Evolutionary conservation across 1,140 invertebrate genomes (phyloP).

Genomic region (Steinernema khuongi): DNA sequence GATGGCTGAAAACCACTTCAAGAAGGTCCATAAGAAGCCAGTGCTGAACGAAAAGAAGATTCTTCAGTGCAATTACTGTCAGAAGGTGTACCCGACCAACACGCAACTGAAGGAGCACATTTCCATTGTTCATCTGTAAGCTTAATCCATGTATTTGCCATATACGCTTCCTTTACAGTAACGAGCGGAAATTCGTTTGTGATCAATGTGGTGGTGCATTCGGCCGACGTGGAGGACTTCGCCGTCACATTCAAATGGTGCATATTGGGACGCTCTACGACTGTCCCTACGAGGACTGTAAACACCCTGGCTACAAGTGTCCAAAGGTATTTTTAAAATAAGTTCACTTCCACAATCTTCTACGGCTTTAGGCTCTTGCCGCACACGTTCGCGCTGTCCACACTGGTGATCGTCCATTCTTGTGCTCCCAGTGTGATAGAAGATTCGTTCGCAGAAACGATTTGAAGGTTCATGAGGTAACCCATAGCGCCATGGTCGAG

Average conservation of each 20-base stretch:
- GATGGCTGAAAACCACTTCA: neutral
- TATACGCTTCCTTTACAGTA: neutral
- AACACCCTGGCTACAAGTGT: slow-evolving; percentile 34
- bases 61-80: slow-evolving; percentile 14
- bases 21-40: slow-evolving; percentile 7
- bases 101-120: slow-evolving; percentile 14
- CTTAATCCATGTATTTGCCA: neutral
- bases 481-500: slow-evolving; percentile 5
- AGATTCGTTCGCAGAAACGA: slow-evolving; percentile 32
- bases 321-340: slow-evolving; percentile 22
- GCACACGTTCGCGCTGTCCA: slow-evolving; percentile 31
- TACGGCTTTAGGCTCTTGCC: slow-evolving; percentile 27
- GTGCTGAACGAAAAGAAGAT: slow-evolving; percentile 17
- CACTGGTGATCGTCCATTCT: slow-evolving; percentile 23
- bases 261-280: slow-evolving; percentile 21
- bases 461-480: slow-evolving; percentile 27
- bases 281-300: slow-evolving; percentile 23
- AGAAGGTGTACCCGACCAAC: slow-evolving; percentile 10
- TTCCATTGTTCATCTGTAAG: slow-evolving; percentile 24
- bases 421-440: slow-evolving; percentile 17
- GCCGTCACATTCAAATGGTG: slow-evolving; percentile 30
- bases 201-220: slow-evolving; percentile 19
- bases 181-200: slow-evolving; percentile 20
- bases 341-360: slow-evolving; percentile 10
- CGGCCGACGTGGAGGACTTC: slow-evolving; percentile 24